Conservation (phyloP, 1,140 invertebrate species). For the Drosophila leontia region DNA sequence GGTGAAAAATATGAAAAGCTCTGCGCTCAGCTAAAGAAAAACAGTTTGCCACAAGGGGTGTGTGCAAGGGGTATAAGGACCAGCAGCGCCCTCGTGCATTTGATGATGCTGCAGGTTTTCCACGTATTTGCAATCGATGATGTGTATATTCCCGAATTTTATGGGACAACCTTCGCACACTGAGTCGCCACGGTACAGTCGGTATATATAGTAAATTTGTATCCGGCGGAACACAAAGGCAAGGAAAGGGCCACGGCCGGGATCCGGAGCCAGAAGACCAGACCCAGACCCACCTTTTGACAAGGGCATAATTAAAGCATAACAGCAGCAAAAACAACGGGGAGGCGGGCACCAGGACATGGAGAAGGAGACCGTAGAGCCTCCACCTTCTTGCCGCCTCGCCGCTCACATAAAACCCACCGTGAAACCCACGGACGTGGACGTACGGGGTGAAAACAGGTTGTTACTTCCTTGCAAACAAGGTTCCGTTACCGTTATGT, state of each 20-base stretch:
- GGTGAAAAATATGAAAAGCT: constrained; percentile 42
- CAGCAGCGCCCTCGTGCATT: constrained; percentile 18
- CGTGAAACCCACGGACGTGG: constrained; percentile 39
- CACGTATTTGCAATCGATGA: constrained; percentile 52
- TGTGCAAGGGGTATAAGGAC: not conserved
- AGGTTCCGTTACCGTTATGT: constrained; percentile 81
- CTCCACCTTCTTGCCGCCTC: constrained; percentile 1
- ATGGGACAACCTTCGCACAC: constrained; percentile 41
- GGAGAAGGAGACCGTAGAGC: constrained; percentile 6
- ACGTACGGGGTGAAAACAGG: constrained; percentile 79
- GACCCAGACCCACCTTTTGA: constrained; percentile 72
- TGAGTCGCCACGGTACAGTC: not conserved
- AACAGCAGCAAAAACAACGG: constrained; percentile 70
- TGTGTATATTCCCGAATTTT: constrained; percentile 49
- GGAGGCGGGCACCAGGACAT: constrained; percentile 9
- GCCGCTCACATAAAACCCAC: constrained; percentile 29
- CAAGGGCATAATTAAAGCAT: constrained; percentile 82
- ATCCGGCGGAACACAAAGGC: constrained; percentile 37
- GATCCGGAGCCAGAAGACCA: constrained; percentile 32
- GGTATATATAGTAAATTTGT: constrained; percentile 41
- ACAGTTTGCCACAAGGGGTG: constrained; percentile 2
- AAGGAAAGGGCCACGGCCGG: constrained; percentile 35
- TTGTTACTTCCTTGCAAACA: constrained; percentile 83
- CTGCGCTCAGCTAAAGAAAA: constrained; percentile 12
- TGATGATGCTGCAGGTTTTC: constrained; percentile 54